phyloP scores from a whole-genome alignment of 2,113 vertebrate species.

The Notarius quadriscutis region DNA sequence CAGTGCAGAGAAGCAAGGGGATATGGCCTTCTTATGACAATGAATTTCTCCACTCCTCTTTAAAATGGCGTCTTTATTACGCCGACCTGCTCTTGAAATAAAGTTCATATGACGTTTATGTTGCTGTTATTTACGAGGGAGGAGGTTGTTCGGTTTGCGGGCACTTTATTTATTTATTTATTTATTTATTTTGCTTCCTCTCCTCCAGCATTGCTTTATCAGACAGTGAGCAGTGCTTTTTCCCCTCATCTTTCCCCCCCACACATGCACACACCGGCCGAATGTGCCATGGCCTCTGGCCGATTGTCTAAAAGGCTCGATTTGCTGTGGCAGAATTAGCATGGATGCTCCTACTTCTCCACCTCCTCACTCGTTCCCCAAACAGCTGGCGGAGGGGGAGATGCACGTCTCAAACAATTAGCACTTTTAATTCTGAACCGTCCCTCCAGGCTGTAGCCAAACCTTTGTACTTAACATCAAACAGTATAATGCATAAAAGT shows the following conservation, averaged over 20 bases:
- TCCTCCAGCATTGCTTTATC: constrained; percentile 65
- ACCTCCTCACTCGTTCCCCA: constrained; percentile 52
- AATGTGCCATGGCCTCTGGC: constrained; percentile 60
- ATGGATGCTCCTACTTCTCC: constrained; percentile 45
- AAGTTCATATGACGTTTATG: constrained; percentile 79
- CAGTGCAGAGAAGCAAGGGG: constrained; percentile 52
- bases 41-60: constrained; percentile 70
- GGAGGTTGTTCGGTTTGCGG: constrained; percentile 71
- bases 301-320: constrained; percentile 64
- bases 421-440: constrained; percentile 60
- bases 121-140: constrained; percentile 79
- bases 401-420: constrained; percentile 64
- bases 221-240: constrained; percentile 61
- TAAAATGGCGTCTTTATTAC: constrained; percentile 78
- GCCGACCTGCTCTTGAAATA: constrained; percentile 72
- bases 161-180: constrained; percentile 45
- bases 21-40: constrained; percentile 68
- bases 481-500: constrained; percentile 59
- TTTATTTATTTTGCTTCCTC: constrained; percentile 52
- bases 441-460: constrained; percentile 61
- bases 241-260: constrained; percentile 60
- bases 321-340: constrained; percentile 62
- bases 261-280: constrained; percentile 43
- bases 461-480: constrained; percentile 66
- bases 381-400: constrained; percentile 59